Evolutionary conservation across 2,888 invertebrate species (phyloP).

Genomic region (Heliconius cydno): DNA sequence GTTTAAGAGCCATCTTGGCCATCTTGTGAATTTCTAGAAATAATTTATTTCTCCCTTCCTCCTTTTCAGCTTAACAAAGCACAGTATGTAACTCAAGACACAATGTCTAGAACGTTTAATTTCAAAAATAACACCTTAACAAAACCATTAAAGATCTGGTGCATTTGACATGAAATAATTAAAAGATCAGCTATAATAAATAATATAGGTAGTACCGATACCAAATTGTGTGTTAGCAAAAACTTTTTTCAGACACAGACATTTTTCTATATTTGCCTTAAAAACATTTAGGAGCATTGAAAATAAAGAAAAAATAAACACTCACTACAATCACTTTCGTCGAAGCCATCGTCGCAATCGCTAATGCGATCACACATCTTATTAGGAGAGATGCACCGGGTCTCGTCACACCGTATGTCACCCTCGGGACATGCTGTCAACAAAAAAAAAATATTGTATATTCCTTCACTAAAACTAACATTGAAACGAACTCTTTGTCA

Average conservation of each 20-base stretch:
- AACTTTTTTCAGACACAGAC: too few relatives aligned
- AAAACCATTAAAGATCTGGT: too few relatives aligned
- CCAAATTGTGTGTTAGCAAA: too few relatives aligned
- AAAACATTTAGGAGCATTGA: not conserved
- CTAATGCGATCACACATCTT: slow-evolving; percentile 83
- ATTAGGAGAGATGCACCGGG: slow-evolving; percentile 82
- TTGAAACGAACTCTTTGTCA: not conserved
- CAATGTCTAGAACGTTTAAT: too few relatives aligned
- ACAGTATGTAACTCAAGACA: not conserved
- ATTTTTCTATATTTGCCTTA: not conserved
- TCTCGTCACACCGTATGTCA: slow-evolving; percentile 79
- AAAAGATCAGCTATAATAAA: too few relatives aligned
- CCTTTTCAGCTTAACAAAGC: not conserved
- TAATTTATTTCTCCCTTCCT: not conserved
- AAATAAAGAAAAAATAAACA: slow-evolving; percentile 25
- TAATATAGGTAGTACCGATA: too few relatives aligned
- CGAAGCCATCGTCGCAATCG: slow-evolving; percentile 87
- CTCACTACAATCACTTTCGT: slow-evolving; percentile 85
- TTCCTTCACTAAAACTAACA: not conserved
- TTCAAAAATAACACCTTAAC: too few relatives aligned
- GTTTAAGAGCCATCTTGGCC: not conserved
- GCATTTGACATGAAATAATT: too few relatives aligned
- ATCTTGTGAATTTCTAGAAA: not conserved
- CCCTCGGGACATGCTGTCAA: slow-evolving; percentile 61
- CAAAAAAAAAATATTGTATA: slow-evolving; percentile 42